Evolutionary conservation across 2,888 invertebrate genomes (phyloP).

Genomic region (Lysandra bellargus): DNA sequence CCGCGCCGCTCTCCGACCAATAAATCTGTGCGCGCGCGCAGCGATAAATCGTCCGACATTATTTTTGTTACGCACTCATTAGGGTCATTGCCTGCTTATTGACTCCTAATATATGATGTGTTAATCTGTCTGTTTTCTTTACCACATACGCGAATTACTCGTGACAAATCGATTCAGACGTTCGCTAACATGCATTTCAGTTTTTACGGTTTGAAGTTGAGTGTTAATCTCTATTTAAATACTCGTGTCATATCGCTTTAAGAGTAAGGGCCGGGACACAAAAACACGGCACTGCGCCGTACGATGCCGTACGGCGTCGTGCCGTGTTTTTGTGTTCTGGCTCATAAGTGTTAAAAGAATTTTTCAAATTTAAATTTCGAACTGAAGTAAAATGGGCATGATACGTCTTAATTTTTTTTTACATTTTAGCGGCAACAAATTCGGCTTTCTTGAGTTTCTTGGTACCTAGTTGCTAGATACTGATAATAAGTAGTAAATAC

Average conservation of each 20-base stretch:
- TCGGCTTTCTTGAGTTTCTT: no score
- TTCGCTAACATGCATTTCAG: conserved; percentile 4
- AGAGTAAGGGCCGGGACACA: neutral
- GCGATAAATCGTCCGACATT: conserved; percentile 76
- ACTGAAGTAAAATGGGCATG: neutral
- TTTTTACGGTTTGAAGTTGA: neutral
- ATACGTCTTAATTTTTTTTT: neutral
- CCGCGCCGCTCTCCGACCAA: conserved; percentile 58
- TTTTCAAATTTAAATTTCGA: no score
- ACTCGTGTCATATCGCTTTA: neutral
- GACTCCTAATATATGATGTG: conserved; percentile 71
- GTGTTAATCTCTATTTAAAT: neutral
- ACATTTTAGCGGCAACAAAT: no score
- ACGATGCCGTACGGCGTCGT: no score
- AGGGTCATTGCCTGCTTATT: conserved; percentile 78
- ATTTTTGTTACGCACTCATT: conserved; percentile 79
- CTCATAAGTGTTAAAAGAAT: no score
- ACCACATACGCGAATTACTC: conserved; percentile 55
- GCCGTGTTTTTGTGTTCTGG: no score
- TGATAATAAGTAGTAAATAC: no score
- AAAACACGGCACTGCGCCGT: no score
- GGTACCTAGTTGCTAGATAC: no score
- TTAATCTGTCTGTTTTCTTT: conserved; percentile 60
- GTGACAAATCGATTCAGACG: conserved; percentile 49
- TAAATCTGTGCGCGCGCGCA: conserved; percentile 77